These are phyloP conservation scores for Parasteatoda tepidariorum DNA, from an alignment of 1,140 invertebrate genomes.

Conservation along the genomic window DNA sequence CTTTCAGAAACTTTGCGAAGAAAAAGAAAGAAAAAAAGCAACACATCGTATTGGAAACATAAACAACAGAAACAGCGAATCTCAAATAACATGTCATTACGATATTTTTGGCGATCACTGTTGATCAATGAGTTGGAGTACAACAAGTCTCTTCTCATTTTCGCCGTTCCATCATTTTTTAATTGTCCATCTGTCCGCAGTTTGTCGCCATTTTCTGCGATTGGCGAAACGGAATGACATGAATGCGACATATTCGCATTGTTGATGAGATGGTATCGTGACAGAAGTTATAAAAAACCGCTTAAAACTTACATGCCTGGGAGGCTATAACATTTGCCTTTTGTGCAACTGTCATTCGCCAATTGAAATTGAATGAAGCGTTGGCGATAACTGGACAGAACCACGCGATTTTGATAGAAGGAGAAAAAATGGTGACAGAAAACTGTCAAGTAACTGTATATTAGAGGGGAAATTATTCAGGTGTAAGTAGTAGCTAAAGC, in stretches of 20 bases:
- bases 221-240: neutral
- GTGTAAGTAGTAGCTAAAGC: too few species aligned
- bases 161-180: neutral
- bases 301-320: neutral
- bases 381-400: neutral
- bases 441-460: neutral
- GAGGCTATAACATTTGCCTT: neutral
- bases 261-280: neutral
- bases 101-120: neutral
- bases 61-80: neutral
- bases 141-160: neutral
- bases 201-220: neutral
- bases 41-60: neutral
- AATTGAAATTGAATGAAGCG: neutral
- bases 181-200: neutral
- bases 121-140: neutral
- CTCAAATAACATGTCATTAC: neutral
- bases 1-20: neutral
- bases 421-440: neutral
- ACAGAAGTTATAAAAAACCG: neutral
- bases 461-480: too few species aligned
- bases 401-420: neutral
- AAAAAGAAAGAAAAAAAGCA: neutral
- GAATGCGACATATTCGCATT: neutral
- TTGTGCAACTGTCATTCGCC: neutral